A percentile compares a stretch with the other conserved stretches of the same genome.
phyloP scores from a whole-genome alignment of 2,888 invertebrate species.

The Leptinotarsa tumamoca region DNA sequence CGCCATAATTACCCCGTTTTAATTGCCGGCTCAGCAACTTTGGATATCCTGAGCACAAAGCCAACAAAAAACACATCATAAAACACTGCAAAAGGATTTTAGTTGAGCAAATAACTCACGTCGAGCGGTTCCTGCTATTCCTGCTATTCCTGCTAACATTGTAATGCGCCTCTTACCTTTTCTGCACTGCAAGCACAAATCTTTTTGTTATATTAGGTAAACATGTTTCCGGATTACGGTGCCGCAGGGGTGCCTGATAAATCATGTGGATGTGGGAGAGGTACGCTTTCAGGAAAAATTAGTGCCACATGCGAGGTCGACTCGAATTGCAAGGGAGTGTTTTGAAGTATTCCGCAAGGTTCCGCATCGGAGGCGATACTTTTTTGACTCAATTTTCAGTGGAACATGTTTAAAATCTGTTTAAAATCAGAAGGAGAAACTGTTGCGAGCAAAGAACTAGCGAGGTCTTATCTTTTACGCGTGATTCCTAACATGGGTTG shows the following conservation, averaged over 20 bases:
- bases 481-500: no score
- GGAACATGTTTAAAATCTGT: no score
- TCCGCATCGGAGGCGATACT: no score
- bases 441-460: no score
- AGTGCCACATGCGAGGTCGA: no score
- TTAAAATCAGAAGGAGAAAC: no score
- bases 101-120: constrained; percentile 31
- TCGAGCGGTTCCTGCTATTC: constrained; percentile 25
- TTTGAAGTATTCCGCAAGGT: no score
- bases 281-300: neutral
- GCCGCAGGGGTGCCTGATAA: constrained; percentile 10
- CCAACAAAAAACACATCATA: constrained; percentile 35
- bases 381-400: no score
- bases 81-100: constrained; percentile 36
- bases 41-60: constrained; percentile 29
- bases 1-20: constrained; percentile 59
- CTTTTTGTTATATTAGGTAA: constrained; percentile 37
- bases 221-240: constrained; percentile 34
- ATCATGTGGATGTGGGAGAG: constrained; percentile 24
- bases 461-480: no score
- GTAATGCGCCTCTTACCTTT: constrained; percentile 31
- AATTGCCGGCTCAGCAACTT: constrained; percentile 60
- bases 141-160: constrained; percentile 27
- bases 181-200: constrained; percentile 35
- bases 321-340: no score